Conservation (phyloP, 2,113 vertebrate species). For the Patagioenas fasciata region DNA sequence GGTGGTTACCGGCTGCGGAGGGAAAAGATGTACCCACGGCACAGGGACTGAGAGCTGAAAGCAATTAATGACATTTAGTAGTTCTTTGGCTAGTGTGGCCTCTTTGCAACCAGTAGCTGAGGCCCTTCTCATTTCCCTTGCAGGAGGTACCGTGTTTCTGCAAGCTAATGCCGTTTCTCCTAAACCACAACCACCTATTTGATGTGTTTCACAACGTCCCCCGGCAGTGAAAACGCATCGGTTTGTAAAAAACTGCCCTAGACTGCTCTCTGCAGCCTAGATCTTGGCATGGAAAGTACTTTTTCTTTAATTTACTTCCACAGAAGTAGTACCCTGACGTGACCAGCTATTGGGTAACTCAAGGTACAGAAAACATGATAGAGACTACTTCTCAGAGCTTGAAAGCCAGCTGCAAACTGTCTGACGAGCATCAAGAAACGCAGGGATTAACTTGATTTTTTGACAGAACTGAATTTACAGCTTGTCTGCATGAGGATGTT, state of each 20-base stretch:
- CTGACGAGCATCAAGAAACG: background rate
- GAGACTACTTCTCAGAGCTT: background rate
- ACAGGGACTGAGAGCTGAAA: background rate
- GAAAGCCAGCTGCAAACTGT: background rate
- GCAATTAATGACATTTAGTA: background rate
- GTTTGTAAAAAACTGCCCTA: background rate
- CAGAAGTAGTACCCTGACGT: background rate
- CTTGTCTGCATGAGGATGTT: background rate
- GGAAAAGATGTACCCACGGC: background rate
- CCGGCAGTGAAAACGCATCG: background rate
- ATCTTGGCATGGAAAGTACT: background rate
- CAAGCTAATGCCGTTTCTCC: background rate
- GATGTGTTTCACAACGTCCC: background rate
- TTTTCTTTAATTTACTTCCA: background rate
- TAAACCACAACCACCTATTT: background rate
- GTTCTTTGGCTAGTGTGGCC: background rate
- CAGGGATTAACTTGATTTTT: background rate
- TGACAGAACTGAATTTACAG: conserved; percentile 19
- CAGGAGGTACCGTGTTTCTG: background rate
- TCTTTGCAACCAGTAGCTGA: background rate
- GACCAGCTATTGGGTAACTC: background rate
- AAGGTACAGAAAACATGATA: background rate
- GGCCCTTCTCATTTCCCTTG: background rate
- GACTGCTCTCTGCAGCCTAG: background rate
- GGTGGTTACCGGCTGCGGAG: background rate